These are phyloP conservation scores for Zeuzera pyrina DNA, from an alignment of 2,888 invertebrate genomes.

Conservation along the genomic window DNA sequence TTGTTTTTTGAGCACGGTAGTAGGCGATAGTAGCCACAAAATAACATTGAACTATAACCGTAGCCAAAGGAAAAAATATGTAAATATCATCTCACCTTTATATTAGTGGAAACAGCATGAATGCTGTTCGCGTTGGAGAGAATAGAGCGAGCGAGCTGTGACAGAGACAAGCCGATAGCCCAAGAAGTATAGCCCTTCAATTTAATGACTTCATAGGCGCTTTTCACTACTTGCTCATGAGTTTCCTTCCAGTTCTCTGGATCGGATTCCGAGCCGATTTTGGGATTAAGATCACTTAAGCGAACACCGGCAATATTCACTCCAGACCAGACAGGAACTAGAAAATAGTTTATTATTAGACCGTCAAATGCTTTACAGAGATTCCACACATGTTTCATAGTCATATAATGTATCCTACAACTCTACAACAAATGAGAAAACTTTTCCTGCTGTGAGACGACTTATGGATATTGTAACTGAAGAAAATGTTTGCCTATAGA, in stretches of 20 bases:
- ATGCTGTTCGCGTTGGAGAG: slow-evolving; percentile 82
- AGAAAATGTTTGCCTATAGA: no score
- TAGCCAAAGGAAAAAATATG: no score
- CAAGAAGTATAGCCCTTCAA: slow-evolving; percentile 93
- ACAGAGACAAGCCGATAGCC: slow-evolving; percentile 89
- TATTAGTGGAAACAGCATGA: slow-evolving; percentile 84
- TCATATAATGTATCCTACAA: no score
- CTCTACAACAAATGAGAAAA: no score
- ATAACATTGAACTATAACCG: no score
- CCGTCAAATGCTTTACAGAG: no score
- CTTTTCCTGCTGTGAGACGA: no score
- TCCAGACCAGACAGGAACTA: slow-evolving; percentile 94
- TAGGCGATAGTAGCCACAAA: no score
- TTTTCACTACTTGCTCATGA: slow-evolving; percentile 85
- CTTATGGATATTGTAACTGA: no score
- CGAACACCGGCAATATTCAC: slow-evolving; percentile 93
- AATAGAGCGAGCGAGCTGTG: slow-evolving; percentile 80
- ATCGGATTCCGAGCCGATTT: slow-evolving; percentile 81
- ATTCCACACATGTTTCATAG: no score
- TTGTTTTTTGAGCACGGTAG: no score
- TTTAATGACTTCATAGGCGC: slow-evolving; percentile 90
- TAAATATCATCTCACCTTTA: no score
- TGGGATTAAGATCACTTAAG: slow-evolving; percentile 83
- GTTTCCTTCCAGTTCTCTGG: slow-evolving; percentile 84
- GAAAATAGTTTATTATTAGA: slow-evolving; percentile 11